Percentiles rank a stretch among this genome's conserved stretches.
Conservation (phyloP, 2,888 invertebrate species). For the Sinohyriopsis cumingii region DNA sequence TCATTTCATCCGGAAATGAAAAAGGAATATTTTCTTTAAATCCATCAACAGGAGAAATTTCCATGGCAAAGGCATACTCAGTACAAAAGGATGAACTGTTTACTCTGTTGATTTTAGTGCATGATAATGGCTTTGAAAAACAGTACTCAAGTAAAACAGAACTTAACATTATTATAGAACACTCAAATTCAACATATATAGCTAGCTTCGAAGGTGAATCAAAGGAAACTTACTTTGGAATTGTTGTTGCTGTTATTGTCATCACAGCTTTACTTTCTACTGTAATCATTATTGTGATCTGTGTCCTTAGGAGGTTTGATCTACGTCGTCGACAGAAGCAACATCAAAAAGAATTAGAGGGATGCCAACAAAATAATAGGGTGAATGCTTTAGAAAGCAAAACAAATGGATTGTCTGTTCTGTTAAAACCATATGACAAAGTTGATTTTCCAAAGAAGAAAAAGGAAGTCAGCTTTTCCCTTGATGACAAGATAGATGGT, state of each 20-base stretch:
- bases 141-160: conserved; percentile 27
- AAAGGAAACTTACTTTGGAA: conserved; percentile 37
- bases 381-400: conserved; percentile 23
- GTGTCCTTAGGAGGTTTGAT: conserved; percentile 45
- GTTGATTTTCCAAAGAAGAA: conserved; percentile 39
- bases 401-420: conserved; percentile 25
- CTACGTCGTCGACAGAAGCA: conserved; percentile 29
- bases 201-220: conserved; percentile 16
- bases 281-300: conserved; percentile 46
- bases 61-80: conserved; percentile 31
- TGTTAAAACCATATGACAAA: conserved; percentile 31
- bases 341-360: conserved; percentile 37
- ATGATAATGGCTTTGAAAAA: conserved; percentile 38
- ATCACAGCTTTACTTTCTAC: conserved; percentile 42
- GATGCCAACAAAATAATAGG: conserved; percentile 38
- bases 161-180: conserved; percentile 33
- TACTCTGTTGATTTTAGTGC: conserved; percentile 35
- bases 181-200: conserved; percentile 34
- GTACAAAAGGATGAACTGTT: conserved; percentile 31
- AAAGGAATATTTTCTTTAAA: conserved; percentile 44
- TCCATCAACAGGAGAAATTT: conserved; percentile 34
- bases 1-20: conserved; percentile 64
- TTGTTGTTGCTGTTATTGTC: conserved; percentile 40
- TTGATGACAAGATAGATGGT: conserved; percentile 40
- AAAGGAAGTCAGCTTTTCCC: conserved; percentile 50